phyloP scores from a whole-genome alignment of 2,888 invertebrate genomes.

The Harmothoe impar region DNA sequence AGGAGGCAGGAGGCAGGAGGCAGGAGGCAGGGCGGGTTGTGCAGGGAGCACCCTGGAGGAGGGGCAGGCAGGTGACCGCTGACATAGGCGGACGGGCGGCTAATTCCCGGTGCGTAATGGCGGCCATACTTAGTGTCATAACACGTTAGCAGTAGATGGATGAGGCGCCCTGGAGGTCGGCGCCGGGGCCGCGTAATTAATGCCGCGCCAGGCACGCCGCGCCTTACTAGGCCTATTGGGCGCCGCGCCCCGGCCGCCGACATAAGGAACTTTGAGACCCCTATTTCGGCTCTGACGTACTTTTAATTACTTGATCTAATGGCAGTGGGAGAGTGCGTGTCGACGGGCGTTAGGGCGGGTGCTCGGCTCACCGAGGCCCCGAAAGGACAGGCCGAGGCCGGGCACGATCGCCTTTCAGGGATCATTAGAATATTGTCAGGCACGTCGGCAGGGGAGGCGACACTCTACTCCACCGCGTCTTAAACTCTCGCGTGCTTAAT shows the following conservation, averaged over 20 bases:
- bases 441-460: background rate
- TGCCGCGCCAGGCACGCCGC: constrained; percentile 5
- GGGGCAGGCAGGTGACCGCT: constrained; percentile 14
- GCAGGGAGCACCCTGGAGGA: background rate
- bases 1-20: background rate
- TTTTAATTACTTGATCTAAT: constrained; percentile 63
- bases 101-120: background rate
- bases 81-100: constrained; percentile 45
- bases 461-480: background rate
- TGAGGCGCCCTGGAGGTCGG: background rate
- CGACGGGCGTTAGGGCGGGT: constrained; percentile 42
- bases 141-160: constrained; percentile 60
- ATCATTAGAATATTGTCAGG: constrained; percentile 57
- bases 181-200: constrained; percentile 42
- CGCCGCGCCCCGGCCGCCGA: constrained; percentile 33
- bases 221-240: constrained; percentile 38
- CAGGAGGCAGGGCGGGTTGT: background rate
- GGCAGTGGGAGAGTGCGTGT: constrained; percentile 56
- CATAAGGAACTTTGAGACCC: constrained; percentile 61
- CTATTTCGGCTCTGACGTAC: constrained; percentile 51
- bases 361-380: background rate
- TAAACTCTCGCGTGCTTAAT: constrained; percentile 58
- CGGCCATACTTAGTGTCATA: constrained; percentile 56
- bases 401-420: constrained; percentile 54
- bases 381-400: constrained; percentile 12